Base-by-base conservation (phyloP, 2,888 invertebrate species). In the Drosophila neotestacea region DNA sequence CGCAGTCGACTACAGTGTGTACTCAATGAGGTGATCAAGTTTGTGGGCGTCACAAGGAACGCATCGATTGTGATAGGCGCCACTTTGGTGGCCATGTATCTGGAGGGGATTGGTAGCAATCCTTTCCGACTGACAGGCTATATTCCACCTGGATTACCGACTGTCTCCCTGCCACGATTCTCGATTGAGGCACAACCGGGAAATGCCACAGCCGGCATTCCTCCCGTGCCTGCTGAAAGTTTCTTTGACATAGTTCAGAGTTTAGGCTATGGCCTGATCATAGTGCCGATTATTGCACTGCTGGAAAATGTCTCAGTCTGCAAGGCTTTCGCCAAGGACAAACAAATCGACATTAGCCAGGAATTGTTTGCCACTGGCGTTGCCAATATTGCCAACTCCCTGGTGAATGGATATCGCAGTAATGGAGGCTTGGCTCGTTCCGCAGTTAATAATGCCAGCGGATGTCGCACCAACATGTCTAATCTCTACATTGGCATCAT, bases 371-470 rank as follows among this genome's bases (percentile, higher is more conserved):
- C 98, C 6, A 95, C 97, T 51, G 97, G 97, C 34, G 91, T 96
- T 30, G 87, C 91, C 2, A 96, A 97, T 92, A 94, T 98, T 41
- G 95, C 95, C 69, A 97, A 96, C 92, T 96, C 96, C 0, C 96
- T 98, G 93, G 95, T 97, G 82, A 95, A 95, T 84, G 95, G 96
- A 0, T 98, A 97, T 56, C 93, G 98, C 4, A 95, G 96, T 10
- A 95, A 96, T 63, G 97, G 96, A 63, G 96, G 96, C n/a, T 93
- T 97, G 64, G 96, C 96, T 38, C 94, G 97, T 0, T 89, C 97
- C 80, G 98, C 98, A 27, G 97, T 98, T 10, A 96, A 96, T 92
- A 96, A 97, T 90, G 95, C 96, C 78, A 97, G 97, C 86, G 98
- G 98, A 10, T 97, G 97, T 1, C 94, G 95, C 85, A 98, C 97